Conservation (phyloP, 1,140 invertebrate genomes). For the Ooceraea biroi region DNA sequence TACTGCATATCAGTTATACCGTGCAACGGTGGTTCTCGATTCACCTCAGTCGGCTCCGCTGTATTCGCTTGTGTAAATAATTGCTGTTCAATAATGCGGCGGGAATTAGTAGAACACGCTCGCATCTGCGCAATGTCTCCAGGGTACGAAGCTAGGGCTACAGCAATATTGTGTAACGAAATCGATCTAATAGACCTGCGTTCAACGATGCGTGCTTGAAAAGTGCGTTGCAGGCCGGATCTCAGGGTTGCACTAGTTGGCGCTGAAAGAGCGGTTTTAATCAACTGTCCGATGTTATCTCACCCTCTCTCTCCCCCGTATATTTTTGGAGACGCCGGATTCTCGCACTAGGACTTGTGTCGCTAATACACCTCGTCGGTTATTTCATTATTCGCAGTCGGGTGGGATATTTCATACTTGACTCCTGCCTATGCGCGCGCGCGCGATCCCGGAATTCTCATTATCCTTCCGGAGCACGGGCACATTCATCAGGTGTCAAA, state of each 20-base stretch:
- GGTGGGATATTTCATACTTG: slow-evolving; percentile 64
- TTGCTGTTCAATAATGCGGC: neutral
- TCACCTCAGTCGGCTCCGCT: no score
- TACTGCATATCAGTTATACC: slow-evolving; percentile 12
- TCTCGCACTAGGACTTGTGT: slow-evolving; percentile 5
- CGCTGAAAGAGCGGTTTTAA: neutral
- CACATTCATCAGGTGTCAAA: slow-evolving; percentile 75
- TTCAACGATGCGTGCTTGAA: no score
- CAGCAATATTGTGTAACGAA: no score
- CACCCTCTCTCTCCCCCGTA: no score
- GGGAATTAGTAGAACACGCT: slow-evolving; percentile 1
- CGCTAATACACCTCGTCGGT: slow-evolving; percentile 37
- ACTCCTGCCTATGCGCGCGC: slow-evolving; percentile 34
- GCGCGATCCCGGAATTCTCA: slow-evolving; percentile 71
- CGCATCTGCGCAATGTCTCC: neutral
- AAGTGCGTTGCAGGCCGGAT: no score
- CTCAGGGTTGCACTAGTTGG: no score
- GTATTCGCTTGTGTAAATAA: slow-evolving; percentile 26
- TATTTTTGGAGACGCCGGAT: slow-evolving; percentile 17
- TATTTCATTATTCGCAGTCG: slow-evolving; percentile 68
- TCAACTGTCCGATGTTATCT: neutral
- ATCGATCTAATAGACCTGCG: no score
- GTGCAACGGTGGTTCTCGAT: neutral
- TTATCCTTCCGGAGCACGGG: slow-evolving; percentile 67
- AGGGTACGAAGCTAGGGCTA: no score